phyloP scores from a whole-genome alignment of 92 coral and sea anemone genomes.

The Virgularia gustaviana region DNA sequence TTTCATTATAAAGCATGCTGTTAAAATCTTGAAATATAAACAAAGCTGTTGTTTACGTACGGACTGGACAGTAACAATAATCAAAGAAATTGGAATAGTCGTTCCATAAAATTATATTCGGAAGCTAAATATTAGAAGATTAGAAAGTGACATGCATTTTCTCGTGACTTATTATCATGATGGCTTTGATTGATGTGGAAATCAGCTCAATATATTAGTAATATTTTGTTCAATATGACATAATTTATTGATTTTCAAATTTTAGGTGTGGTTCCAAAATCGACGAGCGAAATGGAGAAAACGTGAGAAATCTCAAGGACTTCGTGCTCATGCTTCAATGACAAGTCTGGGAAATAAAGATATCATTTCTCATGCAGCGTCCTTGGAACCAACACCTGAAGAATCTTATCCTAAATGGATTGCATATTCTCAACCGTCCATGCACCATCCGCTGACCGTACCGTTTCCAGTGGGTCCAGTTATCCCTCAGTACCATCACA shows the following conservation, averaged over 20 bases:
- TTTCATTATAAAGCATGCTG: too few relatives aligned
- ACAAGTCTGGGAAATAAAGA: constrained; percentile 44
- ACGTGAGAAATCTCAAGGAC: constrained; percentile 77
- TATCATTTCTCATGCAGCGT: constrained; percentile 15
- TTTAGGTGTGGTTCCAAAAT: constrained; percentile 98
- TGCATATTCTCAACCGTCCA: constrained; percentile 32
- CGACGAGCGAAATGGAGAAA: constrained; percentile 98
- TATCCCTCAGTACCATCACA: constrained; percentile 46
- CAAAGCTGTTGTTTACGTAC: too few relatives aligned
- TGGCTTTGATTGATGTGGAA: too few relatives aligned
- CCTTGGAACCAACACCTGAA: constrained; percentile 34
- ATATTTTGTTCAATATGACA: neutral
- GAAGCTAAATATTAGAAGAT: too few relatives aligned
- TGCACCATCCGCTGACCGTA: constrained; percentile 40
- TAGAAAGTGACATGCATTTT: too few relatives aligned
- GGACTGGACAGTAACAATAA: too few relatives aligned
- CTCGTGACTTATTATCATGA: too few relatives aligned
- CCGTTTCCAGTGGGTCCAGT: constrained; percentile 37
- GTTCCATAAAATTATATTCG: too few relatives aligned
- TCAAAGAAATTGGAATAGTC: too few relatives aligned
- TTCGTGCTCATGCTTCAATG: constrained; percentile 86
- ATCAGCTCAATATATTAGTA: neutral
- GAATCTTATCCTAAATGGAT: constrained; percentile 48
- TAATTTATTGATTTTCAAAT: constrained; percentile 7
- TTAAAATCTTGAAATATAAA: too few relatives aligned